Conservation (phyloP, 2,797 vertebrate genomes). For the Thalassophryne amazonica region DNA sequence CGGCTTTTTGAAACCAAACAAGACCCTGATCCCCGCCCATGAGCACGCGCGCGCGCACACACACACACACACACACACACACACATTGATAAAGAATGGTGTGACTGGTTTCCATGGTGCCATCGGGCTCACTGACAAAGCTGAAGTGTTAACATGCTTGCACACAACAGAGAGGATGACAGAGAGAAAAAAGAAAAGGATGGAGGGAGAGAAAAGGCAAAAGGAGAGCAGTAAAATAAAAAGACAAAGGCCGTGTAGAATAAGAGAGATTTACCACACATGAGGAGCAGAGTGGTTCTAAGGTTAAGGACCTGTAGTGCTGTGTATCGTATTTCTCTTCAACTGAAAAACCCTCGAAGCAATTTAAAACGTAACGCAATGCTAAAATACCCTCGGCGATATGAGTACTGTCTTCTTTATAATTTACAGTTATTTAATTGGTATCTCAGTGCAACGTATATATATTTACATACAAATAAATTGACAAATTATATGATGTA, state of each 20-base stretch:
- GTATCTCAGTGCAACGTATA: no score
- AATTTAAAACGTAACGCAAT: constrained; percentile 28
- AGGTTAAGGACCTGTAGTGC: constrained; percentile 64
- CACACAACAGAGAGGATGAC: constrained; percentile 69
- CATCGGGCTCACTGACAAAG: constrained; percentile 64
- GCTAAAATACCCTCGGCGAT: no score
- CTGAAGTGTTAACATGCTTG: constrained; percentile 65
- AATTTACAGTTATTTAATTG: no score
- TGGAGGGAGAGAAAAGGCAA: constrained; percentile 47
- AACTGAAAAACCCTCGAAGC: constrained; percentile 37
- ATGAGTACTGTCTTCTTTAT: no score
- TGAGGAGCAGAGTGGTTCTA: constrained; percentile 56
- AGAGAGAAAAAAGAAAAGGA: constrained; percentile 55
- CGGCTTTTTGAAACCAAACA: constrained; percentile 66
- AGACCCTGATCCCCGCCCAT: constrained; percentile 48
- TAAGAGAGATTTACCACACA: constrained; percentile 72
- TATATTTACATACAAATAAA: no score
- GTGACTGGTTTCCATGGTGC: constrained; percentile 75
- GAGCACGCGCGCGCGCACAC: constrained; percentile 22
- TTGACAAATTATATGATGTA: no score
- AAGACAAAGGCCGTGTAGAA: constrained; percentile 55
- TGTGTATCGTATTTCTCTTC: constrained; percentile 57
- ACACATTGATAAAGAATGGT: constrained; percentile 52
- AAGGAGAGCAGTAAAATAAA: constrained; percentile 49
- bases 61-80: constrained; percentile 22